phyloP scores from a whole-genome alignment of 2,113 vertebrate genomes.

The Nestor notabilis region DNA sequence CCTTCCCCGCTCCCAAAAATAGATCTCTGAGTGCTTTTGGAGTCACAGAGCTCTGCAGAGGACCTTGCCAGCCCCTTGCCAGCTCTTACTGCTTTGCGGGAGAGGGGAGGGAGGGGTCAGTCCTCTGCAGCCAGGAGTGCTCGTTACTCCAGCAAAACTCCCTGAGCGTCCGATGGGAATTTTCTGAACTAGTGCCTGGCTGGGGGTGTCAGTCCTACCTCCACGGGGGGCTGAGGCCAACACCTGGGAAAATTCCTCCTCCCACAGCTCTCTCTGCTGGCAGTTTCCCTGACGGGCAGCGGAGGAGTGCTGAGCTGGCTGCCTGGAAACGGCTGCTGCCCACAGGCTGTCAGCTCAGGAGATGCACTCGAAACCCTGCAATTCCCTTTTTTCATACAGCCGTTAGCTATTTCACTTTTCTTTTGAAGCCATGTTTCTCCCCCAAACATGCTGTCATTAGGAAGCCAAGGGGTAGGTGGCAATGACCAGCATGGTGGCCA shows the following conservation, averaged over 20 bases:
- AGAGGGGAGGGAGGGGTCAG: background rate
- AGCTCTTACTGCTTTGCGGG: background rate
- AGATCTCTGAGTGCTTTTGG: background rate
- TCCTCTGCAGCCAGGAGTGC: background rate
- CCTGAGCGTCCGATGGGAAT: rapidly evolving
- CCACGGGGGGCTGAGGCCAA: background rate
- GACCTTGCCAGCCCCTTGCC: rapidly evolving
- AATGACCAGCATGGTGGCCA: rapidly evolving
- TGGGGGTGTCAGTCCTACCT: background rate
- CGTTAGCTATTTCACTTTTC: background rate
- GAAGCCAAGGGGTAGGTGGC: background rate
- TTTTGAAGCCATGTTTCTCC: background rate
- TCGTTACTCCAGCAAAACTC: background rate
- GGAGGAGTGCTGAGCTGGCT: background rate
- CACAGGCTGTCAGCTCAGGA: background rate
- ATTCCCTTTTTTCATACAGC: background rate
- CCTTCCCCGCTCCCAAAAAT: background rate
- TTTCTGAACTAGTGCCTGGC: rapidly evolving
- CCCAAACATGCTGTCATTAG: rapidly evolving
- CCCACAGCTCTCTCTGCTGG: background rate
- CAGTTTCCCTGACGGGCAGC: background rate
- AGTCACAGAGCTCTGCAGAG: background rate
- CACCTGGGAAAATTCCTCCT: background rate
- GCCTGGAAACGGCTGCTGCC: background rate
- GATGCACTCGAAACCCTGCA: rapidly evolving